Evolutionary conservation across 2,113 vertebrate genomes (phyloP).

Genomic region (Tachycineta bicolor): DNA sequence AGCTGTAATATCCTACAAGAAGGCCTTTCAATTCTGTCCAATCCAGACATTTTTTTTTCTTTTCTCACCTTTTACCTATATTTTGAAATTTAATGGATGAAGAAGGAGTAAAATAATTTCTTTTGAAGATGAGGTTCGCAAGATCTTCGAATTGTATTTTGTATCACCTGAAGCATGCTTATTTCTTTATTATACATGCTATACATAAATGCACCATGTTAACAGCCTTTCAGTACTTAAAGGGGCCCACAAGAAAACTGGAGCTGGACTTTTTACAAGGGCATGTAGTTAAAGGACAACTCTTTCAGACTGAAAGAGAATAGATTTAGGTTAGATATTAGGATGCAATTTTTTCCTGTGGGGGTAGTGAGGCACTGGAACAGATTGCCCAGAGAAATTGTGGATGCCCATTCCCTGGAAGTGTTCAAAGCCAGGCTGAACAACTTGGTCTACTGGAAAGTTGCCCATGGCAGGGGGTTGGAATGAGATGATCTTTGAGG

Average conservation of each 20-base stretch:
- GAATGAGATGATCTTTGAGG: background rate
- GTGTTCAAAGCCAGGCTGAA: background rate
- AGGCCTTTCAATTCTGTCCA: background rate
- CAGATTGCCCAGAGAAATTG: background rate
- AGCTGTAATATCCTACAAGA: background rate
- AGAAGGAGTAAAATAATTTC: background rate
- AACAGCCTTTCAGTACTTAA: background rate
- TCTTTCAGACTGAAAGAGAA: background rate
- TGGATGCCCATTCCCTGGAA: background rate
- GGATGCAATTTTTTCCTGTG: background rate
- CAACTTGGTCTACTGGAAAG: background rate
- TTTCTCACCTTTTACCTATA: background rate
- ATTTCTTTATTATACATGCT: background rate
- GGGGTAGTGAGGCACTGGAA: background rate
- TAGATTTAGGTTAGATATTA: background rate
- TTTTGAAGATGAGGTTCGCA: background rate
- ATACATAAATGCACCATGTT: background rate
- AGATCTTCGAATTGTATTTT: background rate
- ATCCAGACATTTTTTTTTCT: background rate
- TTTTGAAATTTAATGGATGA: background rate
- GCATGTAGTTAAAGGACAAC: background rate
- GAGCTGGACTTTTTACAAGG: background rate
- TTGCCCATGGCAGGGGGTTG: background rate
- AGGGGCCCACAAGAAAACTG: background rate
- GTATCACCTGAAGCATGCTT: background rate